Evolutionary conservation across 64 coral and sea anemone species (phyloP).

Genomic region (Trachythela sp.): DNA sequence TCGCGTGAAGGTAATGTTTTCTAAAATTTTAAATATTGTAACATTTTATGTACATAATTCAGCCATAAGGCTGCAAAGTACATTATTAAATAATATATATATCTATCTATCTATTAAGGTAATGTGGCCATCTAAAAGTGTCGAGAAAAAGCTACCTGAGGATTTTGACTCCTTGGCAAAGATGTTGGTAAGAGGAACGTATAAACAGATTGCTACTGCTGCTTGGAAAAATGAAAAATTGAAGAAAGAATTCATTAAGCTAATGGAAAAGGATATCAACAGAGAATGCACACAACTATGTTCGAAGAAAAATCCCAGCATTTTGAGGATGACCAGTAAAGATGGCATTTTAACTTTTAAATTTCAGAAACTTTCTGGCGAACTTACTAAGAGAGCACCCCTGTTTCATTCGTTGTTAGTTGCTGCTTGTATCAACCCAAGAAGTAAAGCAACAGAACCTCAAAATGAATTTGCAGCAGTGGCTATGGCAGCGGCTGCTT

Average conservation of each 20-base stretch:
- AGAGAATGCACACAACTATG: conserved; percentile 1
- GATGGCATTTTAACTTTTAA: neutral
- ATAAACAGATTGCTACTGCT: conserved; percentile 5
- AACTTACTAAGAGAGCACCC: conserved; percentile 1
- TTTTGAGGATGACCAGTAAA: neutral
- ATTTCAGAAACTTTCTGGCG: neutral
- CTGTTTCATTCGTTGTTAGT: neutral
- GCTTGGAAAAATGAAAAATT: neutral
- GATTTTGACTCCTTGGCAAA: conserved; percentile 4
- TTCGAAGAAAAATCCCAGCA: neutral
- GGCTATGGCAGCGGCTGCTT: neutral
- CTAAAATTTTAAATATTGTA: no score
- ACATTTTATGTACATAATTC: no score
- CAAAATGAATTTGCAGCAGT: neutral
- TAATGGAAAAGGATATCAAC: neutral
- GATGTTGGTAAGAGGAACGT: conserved; percentile 14
- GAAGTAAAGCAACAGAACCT: neutral
- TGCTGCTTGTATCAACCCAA: neutral
- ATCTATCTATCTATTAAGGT: neutral
- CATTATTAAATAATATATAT: neutral
- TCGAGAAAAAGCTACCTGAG: neutral
- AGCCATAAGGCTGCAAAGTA: neutral
- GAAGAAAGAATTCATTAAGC: neutral
- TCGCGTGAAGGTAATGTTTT: neutral
- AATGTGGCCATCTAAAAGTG: neutral